Evolutionary conservation across 2,797 vertebrate species (phyloP), one percentile per base, ranked within the genome.

Genomic region (Sandelia bainsii): DNA sequence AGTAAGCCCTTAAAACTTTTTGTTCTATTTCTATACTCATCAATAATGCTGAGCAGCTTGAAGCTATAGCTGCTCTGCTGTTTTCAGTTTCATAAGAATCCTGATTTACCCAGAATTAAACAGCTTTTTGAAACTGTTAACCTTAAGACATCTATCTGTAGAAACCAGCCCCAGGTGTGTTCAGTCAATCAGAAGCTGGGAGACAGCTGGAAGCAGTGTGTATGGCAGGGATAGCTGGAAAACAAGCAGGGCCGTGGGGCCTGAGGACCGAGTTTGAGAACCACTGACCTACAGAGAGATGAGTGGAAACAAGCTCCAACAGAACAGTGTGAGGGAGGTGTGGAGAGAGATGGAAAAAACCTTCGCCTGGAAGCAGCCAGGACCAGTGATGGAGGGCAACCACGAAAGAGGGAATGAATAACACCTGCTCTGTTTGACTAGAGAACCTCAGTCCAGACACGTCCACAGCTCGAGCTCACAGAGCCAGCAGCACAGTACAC

Each of bases 401-500:
- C 54, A 52, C 39, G 23, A 69, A 51, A 67, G 32, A 62, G 17
- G 11, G 57, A 64, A 72, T 9, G 49, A 60, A 37, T 68, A 67
- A 68, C 67, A 79, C 62, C 80, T 82, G 67, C 17, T 53, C 7
- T n/a, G 34, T 20, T 48, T 44, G 63, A 80, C 52, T 19, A n/a
- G 16, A 16, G 22, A 32, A 22, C 20, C 23, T 44, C 34, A 54
- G 49, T 45, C 3, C 22, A 49, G 17, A 23, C 32, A 54, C 42
- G 23, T 25, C 34, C 29, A 5, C 12, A 34, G 2, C 32, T 8
- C 50, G 17, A 17, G 61, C 46, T 49, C 32, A 53, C 16, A 8
- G 0, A 14, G 54, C 39, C 1, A 5, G 4, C 42, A 19, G 8
- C 16, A 44, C 20, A 4, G 25, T 49, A 37, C 17, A 37, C 10